phyloP scores from a whole-genome alignment of 2,888 invertebrate genomes.

The Ganaspis brasiliensis region DNA sequence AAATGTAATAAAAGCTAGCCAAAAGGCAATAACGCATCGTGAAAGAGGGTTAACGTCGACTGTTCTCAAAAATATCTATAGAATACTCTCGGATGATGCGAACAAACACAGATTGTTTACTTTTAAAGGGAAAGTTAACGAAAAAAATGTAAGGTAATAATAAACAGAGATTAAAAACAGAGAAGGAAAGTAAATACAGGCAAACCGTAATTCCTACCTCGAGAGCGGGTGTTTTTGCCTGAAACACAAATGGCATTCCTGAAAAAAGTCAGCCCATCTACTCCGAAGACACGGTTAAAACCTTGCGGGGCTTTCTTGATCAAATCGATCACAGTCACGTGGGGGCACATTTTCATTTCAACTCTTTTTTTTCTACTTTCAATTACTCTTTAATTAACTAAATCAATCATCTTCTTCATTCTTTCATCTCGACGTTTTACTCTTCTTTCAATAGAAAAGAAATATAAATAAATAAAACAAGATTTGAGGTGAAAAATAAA shows the following conservation, averaged over 20 bases:
- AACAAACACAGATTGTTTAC: slow-evolving; percentile 50
- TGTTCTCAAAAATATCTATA: slow-evolving; percentile 17
- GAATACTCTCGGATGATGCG: slow-evolving; percentile 42
- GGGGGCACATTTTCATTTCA: not conserved
- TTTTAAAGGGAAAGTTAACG: slow-evolving; percentile 50
- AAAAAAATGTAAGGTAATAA: slow-evolving; percentile 51
- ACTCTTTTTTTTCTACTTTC: not conserved
- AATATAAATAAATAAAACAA: not conserved
- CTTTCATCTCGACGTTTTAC: not conserved
- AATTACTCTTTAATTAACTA: not conserved
- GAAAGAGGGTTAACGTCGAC: slow-evolving; percentile 10
- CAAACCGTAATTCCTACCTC: slow-evolving; percentile 78
- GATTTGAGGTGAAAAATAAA: not conserved
- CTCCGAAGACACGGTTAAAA: slow-evolving; percentile 51
- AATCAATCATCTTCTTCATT: not conserved
- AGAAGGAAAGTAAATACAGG: slow-evolving; percentile 66
- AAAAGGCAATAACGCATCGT: slow-evolving; percentile 26
- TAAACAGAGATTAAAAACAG: slow-evolving; percentile 54
- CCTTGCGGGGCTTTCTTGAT: slow-evolving; percentile 40
- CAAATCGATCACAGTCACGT: slow-evolving; percentile 10
- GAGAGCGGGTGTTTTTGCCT: slow-evolving; percentile 78
- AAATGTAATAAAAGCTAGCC: slow-evolving; percentile 52
- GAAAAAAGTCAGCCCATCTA: slow-evolving; percentile 65
- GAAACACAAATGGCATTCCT: slow-evolving; percentile 79
- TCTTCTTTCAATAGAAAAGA: not conserved